Percentiles rank a stretch among this genome's conserved stretches.
Conservation (phyloP, 2,113 vertebrate species). For the Salvelinus namaycush region DNA sequence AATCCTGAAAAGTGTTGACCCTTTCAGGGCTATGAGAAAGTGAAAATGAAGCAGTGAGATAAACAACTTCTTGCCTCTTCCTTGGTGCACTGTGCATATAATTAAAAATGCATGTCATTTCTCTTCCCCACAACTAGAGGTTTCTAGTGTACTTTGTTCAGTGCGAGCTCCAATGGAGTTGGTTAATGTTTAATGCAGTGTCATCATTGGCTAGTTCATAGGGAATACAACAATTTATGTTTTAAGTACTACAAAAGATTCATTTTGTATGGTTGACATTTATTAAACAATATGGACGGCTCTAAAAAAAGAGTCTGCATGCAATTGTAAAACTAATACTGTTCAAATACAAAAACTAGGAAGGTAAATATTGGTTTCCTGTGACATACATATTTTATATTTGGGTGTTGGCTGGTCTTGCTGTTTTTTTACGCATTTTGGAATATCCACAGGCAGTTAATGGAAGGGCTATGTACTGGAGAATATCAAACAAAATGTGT, state of each 20-base stretch:
- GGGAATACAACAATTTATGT: conserved; percentile 35
- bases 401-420: conserved; percentile 13
- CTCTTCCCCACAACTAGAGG: conserved; percentile 43
- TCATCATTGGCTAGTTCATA: conserved; percentile 40
- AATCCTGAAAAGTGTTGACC: conserved; percentile 63
- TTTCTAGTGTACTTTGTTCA: conserved; percentile 6
- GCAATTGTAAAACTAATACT: conserved; percentile 10
- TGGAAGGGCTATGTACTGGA: too few relatives aligned
- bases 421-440: background rate
- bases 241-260: conserved; percentile 29
- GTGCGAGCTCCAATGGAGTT: conserved; percentile 32
- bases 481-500: too few relatives aligned
- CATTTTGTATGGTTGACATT: conserved; percentile 28
- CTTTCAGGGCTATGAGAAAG: conserved; percentile 48
- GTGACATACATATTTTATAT: conserved; percentile 25
- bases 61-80: conserved; percentile 34
- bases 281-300: conserved; percentile 10
- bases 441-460: too few relatives aligned
- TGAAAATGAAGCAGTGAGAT: conserved; percentile 41
- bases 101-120: conserved; percentile 55
- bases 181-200: conserved; percentile 50
- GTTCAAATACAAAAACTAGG: conserved; percentile 13
- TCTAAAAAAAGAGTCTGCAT: background rate
- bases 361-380: conserved; percentile 12
- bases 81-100: conserved; percentile 23